Percentiles rank a stretch among this genome's conserved stretches.
phyloP scores from a whole-genome alignment of 2,888 invertebrate species.

The Philopedon plagiatum region DNA sequence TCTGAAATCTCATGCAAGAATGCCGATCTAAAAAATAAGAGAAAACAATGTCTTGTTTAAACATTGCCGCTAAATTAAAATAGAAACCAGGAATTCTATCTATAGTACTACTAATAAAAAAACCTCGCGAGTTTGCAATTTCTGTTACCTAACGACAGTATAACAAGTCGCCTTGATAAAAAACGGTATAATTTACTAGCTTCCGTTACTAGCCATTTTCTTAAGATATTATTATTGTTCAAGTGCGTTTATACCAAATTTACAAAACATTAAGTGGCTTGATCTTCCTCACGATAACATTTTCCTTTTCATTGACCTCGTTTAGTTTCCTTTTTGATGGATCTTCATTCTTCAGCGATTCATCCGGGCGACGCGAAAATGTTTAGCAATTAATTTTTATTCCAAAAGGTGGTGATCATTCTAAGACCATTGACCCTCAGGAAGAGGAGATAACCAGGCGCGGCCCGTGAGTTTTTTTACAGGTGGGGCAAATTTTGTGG shows the following conservation, averaged over 20 bases:
- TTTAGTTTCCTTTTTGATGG: conserved; percentile 18
- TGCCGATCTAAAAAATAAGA: not conserved
- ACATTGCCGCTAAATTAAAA: conserved; percentile 1
- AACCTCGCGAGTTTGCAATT: not conserved
- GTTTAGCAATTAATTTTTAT: not conserved
- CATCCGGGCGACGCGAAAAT: not conserved
- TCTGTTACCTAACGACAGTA: conserved; percentile 15
- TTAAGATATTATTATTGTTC: conserved; percentile 3
- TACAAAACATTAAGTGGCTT: conserved; percentile 9
- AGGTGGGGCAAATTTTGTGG: too few species aligned
- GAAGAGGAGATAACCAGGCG: too few species aligned
- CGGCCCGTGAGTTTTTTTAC: too few species aligned
- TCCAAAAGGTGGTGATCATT: too few species aligned
- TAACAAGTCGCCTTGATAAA: conserved; percentile 13
- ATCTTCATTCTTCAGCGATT: conserved; percentile 1
- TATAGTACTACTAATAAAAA: not conserved
- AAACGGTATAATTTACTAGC: not conserved
- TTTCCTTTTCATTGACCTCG: conserved; percentile 26
- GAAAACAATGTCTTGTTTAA: not conserved
- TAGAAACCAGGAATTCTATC: conserved; percentile 21
- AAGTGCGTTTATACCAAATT: not conserved
- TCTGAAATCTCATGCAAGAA: not conserved
- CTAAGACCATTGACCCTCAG: too few species aligned
- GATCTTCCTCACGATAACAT: conserved; percentile 14
- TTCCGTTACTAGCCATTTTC: conserved; percentile 15